These are phyloP conservation scores for Caradrina clavipalpis DNA, from an alignment of 2,888 invertebrate species.

Conservation along the genomic window DNA sequence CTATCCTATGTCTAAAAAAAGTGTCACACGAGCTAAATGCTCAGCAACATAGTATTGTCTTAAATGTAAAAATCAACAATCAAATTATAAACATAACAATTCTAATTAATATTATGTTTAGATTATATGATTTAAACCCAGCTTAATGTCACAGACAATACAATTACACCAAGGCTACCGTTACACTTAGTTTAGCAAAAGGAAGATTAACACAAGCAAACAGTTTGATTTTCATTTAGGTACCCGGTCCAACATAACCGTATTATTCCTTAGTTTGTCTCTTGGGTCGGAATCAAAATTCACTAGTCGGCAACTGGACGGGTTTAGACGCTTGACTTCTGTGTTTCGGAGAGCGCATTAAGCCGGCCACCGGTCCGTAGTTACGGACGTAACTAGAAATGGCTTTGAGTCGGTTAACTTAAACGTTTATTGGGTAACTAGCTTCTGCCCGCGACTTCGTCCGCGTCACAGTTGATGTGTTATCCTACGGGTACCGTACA, in stretches of 20 bases:
- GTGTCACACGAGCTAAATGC: too few relatives aligned
- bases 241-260: constrained; percentile 15
- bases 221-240: constrained; percentile 39
- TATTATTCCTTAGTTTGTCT: constrained; percentile 47
- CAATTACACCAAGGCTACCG: not conserved
- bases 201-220: constrained; percentile 19
- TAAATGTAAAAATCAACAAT: too few relatives aligned
- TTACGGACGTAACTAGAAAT: constrained; percentile 51
- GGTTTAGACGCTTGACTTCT: constrained; percentile 54
- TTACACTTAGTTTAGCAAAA: constrained; percentile 3
- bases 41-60: too few relatives aligned
- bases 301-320: constrained; percentile 55
- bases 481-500: too few relatives aligned
- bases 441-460: too few relatives aligned
- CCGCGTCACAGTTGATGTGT: too few relatives aligned
- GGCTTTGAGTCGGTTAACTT: constrained; percentile 48
- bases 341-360: constrained; percentile 52
- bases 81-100: too few relatives aligned
- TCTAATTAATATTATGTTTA: too few relatives aligned
- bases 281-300: constrained; percentile 59
- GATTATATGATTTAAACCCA: not conserved
- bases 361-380: constrained; percentile 43
- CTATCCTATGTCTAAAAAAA: too few relatives aligned
- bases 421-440: constrained; percentile 46
- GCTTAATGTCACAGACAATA: constrained; percentile 17